phyloP scores from a whole-genome alignment of 2,113 vertebrate species.

The Pygoscelis adeliae region DNA sequence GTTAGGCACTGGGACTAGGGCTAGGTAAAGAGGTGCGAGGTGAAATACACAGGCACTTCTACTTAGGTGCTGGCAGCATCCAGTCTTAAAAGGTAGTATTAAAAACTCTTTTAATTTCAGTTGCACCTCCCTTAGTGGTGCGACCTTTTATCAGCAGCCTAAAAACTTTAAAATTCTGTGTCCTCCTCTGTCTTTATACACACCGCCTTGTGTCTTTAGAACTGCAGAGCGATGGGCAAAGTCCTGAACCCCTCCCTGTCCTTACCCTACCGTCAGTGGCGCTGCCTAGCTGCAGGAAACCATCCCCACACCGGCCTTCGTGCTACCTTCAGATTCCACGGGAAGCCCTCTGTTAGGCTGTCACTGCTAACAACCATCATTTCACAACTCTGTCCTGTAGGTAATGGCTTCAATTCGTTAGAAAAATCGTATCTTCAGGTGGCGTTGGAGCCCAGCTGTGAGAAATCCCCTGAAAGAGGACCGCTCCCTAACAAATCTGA shows the following conservation, averaged over 20 bases:
- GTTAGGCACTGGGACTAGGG: conserved; percentile 69
- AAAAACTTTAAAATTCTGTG: not conserved
- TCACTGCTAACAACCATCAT: not conserved
- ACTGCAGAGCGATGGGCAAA: not conserved
- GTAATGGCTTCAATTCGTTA: not conserved
- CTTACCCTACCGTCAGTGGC: not conserved
- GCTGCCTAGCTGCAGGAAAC: not conserved
- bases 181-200: not conserved
- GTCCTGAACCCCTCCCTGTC: not conserved
- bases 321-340: not conserved
- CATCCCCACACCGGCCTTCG: not conserved
- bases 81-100: conserved; percentile 54
- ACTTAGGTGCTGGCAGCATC: conserved; percentile 49
- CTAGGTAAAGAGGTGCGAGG: conserved; percentile 58
- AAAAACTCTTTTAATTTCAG: not conserved
- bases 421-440: not conserved
- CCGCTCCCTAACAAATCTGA: conserved; percentile 73
- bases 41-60: conserved; percentile 75
- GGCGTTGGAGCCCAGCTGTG: conserved; percentile 16
- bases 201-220: not conserved
- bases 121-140: not conserved
- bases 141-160: conserved; percentile 4
- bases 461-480: conserved; percentile 34
- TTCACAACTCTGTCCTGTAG: not conserved
- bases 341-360: not conserved